These are phyloP conservation scores for Pionites leucogaster DNA, from an alignment of 2,113 vertebrate species.

Conservation along the genomic window DNA sequence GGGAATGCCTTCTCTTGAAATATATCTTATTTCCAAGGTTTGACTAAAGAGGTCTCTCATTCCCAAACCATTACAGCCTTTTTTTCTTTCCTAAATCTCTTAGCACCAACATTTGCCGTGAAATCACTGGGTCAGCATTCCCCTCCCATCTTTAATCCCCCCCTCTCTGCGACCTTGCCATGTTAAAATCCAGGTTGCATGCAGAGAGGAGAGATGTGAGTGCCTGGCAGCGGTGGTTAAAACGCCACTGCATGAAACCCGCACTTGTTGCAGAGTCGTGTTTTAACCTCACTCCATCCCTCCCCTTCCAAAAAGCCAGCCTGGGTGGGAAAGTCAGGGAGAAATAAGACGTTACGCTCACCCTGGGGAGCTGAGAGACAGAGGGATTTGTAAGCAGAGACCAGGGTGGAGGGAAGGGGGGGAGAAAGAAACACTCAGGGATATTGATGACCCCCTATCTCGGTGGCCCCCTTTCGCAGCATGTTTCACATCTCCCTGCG, in stretches of 20 bases:
- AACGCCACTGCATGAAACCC: not conserved
- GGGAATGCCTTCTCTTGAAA: conserved; percentile 30
- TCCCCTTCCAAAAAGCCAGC: not conserved
- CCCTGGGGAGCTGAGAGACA: not conserved
- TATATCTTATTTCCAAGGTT: conserved; percentile 46
- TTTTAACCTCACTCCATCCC: not conserved
- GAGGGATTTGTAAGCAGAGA: conserved; percentile 39
- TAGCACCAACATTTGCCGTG: not conserved
- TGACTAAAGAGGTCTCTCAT: conserved; percentile 27
- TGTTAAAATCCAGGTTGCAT: not conserved
- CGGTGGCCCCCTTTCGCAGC: not conserved
- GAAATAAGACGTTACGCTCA: conserved; percentile 27
- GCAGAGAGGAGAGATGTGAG: not conserved
- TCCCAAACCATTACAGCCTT: conserved; percentile 50
- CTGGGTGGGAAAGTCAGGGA: conserved; percentile 5
- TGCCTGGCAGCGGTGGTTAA: not conserved
- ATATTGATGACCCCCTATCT: not conserved
- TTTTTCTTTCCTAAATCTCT: conserved; percentile 42
- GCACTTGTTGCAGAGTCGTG: not conserved
- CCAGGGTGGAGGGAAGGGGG: not conserved
- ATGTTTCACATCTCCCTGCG: conserved; percentile 42
- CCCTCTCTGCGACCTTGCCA: not conserved
- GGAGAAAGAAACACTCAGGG: not conserved
- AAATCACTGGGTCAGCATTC: conserved; percentile 1
- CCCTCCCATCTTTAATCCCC: not conserved